Evolutionary conservation across 2,888 invertebrate species (phyloP).

Genomic region (Bimastos eiseni): DNA sequence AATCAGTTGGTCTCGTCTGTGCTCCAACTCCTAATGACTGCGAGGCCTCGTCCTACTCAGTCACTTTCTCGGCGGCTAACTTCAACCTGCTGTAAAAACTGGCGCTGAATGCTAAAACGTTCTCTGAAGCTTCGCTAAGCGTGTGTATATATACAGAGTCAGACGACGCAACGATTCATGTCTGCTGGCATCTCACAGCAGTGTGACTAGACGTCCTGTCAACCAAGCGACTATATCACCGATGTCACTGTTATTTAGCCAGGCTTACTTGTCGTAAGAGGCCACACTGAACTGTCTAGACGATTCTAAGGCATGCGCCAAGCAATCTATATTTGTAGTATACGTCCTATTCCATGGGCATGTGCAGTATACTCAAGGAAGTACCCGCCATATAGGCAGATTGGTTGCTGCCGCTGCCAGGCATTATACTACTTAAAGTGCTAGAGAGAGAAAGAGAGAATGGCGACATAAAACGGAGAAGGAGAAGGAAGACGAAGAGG

Average conservation of each 20-base stretch:
- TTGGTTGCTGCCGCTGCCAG: background rate
- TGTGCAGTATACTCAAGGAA: background rate
- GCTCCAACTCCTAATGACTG: background rate
- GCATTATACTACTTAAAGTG: background rate
- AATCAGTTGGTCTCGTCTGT: background rate
- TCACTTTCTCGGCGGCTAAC: background rate
- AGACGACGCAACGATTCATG: background rate
- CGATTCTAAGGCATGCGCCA: background rate
- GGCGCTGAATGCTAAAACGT: constrained; percentile 3
- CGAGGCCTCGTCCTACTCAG: no score
- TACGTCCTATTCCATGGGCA: no score
- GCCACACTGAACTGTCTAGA: background rate
- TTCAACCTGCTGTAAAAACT: background rate
- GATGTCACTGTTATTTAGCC: background rate
- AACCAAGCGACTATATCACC: no score
- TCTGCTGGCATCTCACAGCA: background rate
- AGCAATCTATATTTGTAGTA: no score
- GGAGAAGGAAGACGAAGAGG: background rate
- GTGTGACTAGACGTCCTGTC: background rate
- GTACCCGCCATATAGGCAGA: background rate
- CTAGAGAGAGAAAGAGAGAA: background rate
- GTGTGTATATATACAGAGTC: background rate
- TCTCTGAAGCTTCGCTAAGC: background rate
- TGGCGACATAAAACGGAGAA: background rate
- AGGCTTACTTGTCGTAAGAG: background rate